Evolutionary conservation across 2,113 vertebrate species (phyloP).

Genomic region (Alouatta palliata): DNA sequence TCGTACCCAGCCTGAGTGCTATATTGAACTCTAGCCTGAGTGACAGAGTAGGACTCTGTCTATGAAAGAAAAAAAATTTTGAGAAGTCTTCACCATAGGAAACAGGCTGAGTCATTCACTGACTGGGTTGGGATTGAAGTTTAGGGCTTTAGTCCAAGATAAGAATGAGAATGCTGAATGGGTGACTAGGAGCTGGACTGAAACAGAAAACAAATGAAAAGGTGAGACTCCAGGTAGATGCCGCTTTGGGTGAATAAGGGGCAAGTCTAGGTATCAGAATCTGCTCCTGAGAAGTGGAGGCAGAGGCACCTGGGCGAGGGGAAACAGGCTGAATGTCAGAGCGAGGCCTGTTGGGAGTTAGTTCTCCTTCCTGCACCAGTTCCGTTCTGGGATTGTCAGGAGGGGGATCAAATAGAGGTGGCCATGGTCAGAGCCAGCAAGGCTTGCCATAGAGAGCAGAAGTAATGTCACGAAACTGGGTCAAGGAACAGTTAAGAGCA

Average conservation of each 20-base stretch:
- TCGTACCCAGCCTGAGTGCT: too few species aligned
- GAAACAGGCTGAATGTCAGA: background rate
- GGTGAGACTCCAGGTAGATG: background rate
- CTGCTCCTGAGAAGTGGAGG: background rate
- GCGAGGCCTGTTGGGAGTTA: background rate
- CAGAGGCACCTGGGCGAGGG: too few species aligned
- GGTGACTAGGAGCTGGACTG: background rate
- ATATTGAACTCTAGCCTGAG: too few species aligned
- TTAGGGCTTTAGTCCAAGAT: background rate
- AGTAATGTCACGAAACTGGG: background rate
- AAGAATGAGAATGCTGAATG: background rate
- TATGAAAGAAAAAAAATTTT: too few species aligned
- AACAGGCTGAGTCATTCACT: background rate
- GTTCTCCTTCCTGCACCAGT: background rate
- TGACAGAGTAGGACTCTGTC: too few species aligned
- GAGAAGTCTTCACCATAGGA: background rate
- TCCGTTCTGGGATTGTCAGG: background rate
- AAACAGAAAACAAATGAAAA: background rate
- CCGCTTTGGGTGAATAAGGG: background rate
- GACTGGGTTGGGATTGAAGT: background rate
- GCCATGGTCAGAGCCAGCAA: background rate
- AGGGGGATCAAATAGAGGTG: background rate
- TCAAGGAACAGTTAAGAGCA: background rate
- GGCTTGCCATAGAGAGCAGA: background rate
- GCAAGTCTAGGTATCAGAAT: background rate